Base-by-base conservation (phyloP, 92 coral and sea anemone species). In the Phenganax subtilis region DNA sequence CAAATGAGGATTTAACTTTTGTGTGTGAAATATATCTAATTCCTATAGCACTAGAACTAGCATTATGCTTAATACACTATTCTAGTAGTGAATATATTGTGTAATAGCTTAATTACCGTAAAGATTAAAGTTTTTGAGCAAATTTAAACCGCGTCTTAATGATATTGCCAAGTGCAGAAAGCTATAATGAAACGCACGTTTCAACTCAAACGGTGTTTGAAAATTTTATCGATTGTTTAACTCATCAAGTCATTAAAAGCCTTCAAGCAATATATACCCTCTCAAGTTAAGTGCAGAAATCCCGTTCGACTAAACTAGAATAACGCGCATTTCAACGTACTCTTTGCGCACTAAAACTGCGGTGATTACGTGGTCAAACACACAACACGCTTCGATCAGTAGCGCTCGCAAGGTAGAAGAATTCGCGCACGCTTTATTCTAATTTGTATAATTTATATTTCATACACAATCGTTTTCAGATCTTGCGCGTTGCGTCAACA, bases 221-320 rank as follows among this genome's bases (percentile, higher is more conserved):
- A 30, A 68, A 30, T 68, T 30, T 68, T 37, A 16, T 68, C 73
- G 72, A 68, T 53, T 29, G 10, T 68, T 68, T 29, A 68, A 9
- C 31, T 68, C 73, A 68, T 30, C 73, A 68, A 68, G 73, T 68
- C 73, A 30, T 68, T 64, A 64, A 64, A 15, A 64, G 70, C 9
- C 70, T 16, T 58, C 54, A 8, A 15, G 30, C 27, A 16, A 76
- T 57, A 59, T 10, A 52, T 59, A 76, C 55, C 81, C 81, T 59
- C 81, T 76, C 60, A 57, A 76, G 12, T 57, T 59, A 76, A 76
- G 81, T 76, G 66, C 14, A 56, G 25, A 61, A 75, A 75, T 75
- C 53, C 17, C 63, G 47, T 52, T 75, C 47, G 70, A 31, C 12
- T 68, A 37, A 12, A 37, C 27, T 28, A 4, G 17, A 31, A 28